These are phyloP conservation scores for Gymnocheta viridis DNA, from an alignment of 2,888 invertebrate genomes.

Conservation along the genomic window DNA sequence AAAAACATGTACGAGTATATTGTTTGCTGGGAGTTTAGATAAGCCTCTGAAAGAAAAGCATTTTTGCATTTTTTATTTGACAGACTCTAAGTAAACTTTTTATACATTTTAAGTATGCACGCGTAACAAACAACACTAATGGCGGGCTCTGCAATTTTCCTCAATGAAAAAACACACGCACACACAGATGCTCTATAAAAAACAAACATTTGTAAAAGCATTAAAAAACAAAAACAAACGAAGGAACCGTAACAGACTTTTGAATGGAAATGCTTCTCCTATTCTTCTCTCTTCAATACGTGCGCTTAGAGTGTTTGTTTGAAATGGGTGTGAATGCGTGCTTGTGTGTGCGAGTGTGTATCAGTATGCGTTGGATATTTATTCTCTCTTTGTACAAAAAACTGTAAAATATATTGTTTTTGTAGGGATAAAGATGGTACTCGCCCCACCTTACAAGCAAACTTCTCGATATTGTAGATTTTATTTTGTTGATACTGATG, in stretches of 20 bases:
- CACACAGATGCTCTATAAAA: conserved; percentile 10
- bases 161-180: conserved; percentile 75
- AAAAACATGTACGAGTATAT: too few species aligned
- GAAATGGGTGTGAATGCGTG: background rate
- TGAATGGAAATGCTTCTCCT: conserved; percentile 32
- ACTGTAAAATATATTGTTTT: background rate
- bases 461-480: background rate
- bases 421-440: background rate
- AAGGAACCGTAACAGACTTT: conserved; percentile 6
- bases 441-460: background rate
- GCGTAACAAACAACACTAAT: conserved; percentile 44
- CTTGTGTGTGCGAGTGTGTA: too few species aligned
- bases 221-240: conserved; percentile 25
- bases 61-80: too few species aligned
- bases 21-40: too few species aligned
- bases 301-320: background rate
- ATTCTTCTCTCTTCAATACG: background rate
- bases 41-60: too few species aligned
- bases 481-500: background rate
- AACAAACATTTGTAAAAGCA: conserved; percentile 60
- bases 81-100: background rate
- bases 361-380: background rate
- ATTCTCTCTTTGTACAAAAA: background rate
- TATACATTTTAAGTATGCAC: background rate
- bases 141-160: conserved; percentile 73